Evolutionary conservation across 2,113 vertebrate species (phyloP).

Genomic region (Alligator sinensis): DNA sequence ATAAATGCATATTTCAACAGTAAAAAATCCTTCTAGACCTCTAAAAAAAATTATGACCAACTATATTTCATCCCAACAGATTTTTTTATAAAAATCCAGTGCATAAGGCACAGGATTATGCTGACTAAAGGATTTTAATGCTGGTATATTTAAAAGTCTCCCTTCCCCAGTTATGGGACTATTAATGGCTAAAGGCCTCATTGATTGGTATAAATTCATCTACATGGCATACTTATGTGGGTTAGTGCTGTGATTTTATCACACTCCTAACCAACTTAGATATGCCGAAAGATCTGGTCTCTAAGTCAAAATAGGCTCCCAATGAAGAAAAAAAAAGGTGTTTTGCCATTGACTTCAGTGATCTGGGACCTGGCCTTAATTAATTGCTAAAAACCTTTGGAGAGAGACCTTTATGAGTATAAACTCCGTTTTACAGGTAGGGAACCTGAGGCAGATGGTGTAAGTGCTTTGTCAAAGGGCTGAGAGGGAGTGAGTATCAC

Average conservation of each 20-base stretch:
- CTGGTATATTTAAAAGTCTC: not conserved
- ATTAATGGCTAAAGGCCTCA: not conserved
- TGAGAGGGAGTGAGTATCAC: not conserved
- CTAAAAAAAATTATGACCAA: too few relatives aligned
- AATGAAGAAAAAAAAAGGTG: not conserved
- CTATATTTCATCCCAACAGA: too few relatives aligned
- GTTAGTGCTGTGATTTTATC: not conserved
- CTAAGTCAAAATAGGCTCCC: not conserved
- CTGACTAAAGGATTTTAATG: not conserved
- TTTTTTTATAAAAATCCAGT: not conserved
- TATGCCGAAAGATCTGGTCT: not conserved
- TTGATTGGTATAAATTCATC: not conserved
- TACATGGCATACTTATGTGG: not conserved
- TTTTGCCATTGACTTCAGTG: not conserved
- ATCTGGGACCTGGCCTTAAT: not conserved
- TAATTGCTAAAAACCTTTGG: not conserved
- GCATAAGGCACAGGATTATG: not conserved
- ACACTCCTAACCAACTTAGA: not conserved
- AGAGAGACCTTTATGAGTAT: not conserved
- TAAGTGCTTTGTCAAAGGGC: not conserved
- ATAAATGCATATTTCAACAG: not conserved
- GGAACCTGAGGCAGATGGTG: accelerated
- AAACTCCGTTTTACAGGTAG: accelerated
- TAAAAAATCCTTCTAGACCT: not conserved
- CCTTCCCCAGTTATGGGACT: not conserved